Evolutionary conservation across 2,888 invertebrate species (phyloP).

Genomic region (Itoplectis maculator): DNA sequence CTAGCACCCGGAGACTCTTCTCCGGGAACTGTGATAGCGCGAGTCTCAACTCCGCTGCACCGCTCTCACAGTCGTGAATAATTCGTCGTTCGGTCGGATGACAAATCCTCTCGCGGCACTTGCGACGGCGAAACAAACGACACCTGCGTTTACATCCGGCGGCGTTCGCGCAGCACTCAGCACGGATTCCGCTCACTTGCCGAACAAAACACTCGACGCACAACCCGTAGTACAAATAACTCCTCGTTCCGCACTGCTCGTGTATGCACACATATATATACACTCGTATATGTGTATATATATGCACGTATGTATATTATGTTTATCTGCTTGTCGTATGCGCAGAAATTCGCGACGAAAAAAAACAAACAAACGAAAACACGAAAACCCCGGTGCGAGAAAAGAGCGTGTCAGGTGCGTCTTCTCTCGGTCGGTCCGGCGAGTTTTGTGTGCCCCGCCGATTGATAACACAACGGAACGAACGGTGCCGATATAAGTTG

Average conservation of each 20-base stretch:
- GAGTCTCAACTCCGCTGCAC: neutral
- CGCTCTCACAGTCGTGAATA: neutral
- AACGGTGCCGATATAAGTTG: slow-evolving; percentile 30
- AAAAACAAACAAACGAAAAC: slow-evolving; percentile 18
- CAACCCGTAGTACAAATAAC: slow-evolving; percentile 46
- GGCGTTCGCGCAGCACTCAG: neutral
- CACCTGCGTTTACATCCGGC: slow-evolving; percentile 41
- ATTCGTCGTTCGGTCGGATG: slow-evolving; percentile 43
- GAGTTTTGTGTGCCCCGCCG: too few species aligned
- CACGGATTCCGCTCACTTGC: neutral
- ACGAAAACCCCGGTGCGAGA: too few species aligned
- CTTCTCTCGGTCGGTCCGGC: neutral
- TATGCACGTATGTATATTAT: slow-evolving; percentile 18
- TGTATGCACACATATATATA: slow-evolving; percentile 14
- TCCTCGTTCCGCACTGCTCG: slow-evolving; percentile 50
- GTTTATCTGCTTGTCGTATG: slow-evolving; percentile 1
- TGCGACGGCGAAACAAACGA: slow-evolving; percentile 39
- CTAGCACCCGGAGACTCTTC: neutral
- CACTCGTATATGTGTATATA: slow-evolving; percentile 20
- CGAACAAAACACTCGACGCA: slow-evolving; percentile 24
- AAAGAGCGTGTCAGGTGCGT: neutral
- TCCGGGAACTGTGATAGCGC: slow-evolving; percentile 6
- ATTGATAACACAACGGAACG: too few species aligned
- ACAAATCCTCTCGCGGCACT: slow-evolving; percentile 46
- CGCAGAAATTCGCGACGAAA: slow-evolving; percentile 8